A percentile compares a stretch with the other conserved stretches of the same genome.
Evolutionary conservation across 2,113 vertebrate genomes (phyloP).

Genomic region (Australoheros scitulus): DNA sequence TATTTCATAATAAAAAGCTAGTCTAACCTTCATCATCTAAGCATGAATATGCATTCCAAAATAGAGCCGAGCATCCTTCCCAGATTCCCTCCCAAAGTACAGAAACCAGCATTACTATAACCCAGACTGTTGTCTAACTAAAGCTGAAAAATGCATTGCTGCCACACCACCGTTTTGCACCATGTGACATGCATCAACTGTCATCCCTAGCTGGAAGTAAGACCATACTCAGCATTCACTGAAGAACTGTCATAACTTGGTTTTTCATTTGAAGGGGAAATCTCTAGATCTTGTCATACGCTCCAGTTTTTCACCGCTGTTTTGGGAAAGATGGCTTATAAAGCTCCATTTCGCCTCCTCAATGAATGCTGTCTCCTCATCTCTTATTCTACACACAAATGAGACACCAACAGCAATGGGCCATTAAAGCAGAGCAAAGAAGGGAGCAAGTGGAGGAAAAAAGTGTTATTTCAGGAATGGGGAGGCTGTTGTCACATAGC

Average conservation of each 20-base stretch:
- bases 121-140: fast-evolving
- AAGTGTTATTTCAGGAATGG: neutral
- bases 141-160: neutral
- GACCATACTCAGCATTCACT: fast-evolving
- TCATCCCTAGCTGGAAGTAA: neutral
- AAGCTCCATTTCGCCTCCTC: neutral
- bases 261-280: too few relatives aligned
- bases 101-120: neutral
- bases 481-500: neutral
- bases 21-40: too few relatives aligned
- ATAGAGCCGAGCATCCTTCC: too few relatives aligned
- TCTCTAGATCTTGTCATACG: neutral
- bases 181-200: neutral
- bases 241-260: neutral
- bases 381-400: neutral
- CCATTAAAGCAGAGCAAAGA: neutral
- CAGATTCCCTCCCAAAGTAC: neutral
- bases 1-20: too few relatives aligned
- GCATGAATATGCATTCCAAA: too few relatives aligned
- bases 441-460: neutral
- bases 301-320: neutral
- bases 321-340: neutral
- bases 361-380: neutral
- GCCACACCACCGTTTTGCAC: fast-evolving
- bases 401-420: neutral